A percentile compares a stretch with the other conserved stretches of the same genome.
Evolutionary conservation across 2,113 vertebrate species (phyloP).

Genomic region (Amphiprion ocellaris): DNA sequence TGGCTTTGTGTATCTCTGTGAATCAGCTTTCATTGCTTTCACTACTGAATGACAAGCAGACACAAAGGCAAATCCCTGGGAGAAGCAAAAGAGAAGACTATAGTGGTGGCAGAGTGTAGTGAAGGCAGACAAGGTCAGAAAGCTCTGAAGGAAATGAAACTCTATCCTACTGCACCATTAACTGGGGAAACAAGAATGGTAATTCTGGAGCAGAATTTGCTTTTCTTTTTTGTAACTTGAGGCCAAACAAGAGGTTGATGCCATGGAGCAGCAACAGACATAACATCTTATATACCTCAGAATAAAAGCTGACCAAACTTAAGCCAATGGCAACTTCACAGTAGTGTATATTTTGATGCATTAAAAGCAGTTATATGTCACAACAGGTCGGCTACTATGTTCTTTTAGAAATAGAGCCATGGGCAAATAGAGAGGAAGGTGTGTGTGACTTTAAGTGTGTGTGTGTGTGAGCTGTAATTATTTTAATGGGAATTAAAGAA

Average conservation of each 20-base stretch:
- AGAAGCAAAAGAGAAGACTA: constrained; percentile 67
- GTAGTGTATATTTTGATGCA: not conserved
- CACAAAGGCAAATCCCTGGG: constrained; percentile 88
- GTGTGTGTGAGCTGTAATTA: constrained; percentile 13
- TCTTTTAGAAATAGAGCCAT: constrained; percentile 13
- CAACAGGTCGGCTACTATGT: not conserved
- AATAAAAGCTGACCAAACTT: not conserved
- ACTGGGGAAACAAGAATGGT: constrained; percentile 56
- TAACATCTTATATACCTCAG: not conserved
- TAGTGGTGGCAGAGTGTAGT: constrained; percentile 63
- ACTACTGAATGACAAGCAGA: constrained; percentile 88
- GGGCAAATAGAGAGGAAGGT: constrained; percentile 18
- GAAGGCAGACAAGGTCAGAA: constrained; percentile 81
- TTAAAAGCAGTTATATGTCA: constrained; percentile 21
- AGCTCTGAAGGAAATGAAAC: constrained; percentile 79
- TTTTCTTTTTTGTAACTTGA: constrained; percentile 9
- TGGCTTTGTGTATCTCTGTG: constrained; percentile 86
- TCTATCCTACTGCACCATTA: constrained; percentile 78
- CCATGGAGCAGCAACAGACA: constrained; percentile 20
- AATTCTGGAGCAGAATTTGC: constrained; percentile 61
- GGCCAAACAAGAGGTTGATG: constrained; percentile 16
- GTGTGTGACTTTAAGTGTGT: not conserved
- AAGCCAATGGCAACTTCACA: not conserved
- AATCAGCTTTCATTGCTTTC: constrained; percentile 82
- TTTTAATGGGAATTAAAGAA: not conserved